Base-by-base conservation (phyloP, 2,797 vertebrate genomes). In the Emys orbicularis region DNA sequence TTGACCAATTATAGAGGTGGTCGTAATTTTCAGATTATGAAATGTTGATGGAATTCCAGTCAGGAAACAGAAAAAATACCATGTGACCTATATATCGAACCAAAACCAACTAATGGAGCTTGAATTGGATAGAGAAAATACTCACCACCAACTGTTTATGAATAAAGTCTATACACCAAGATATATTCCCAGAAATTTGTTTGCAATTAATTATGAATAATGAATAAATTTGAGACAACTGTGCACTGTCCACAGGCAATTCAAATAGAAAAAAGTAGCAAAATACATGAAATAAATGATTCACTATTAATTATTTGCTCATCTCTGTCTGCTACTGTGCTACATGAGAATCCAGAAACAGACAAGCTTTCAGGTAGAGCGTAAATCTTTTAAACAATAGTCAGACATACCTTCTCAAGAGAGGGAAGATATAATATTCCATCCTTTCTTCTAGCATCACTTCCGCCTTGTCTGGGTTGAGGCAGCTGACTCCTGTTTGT, bases 341-440 rank as follows among this genome's bases (percentile, higher is more conserved):
- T 79, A 81, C 74, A 84, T 83, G 76, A 85, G 29, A 50, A 83
- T 80, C 19, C 90, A 83, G 81, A 72, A 84, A 57, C 49, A 93
- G 61, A 77, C 54, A 8, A 74, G 31, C 47, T 74, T 95, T 0
- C 0, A 52, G 27, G 79, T 83, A 88, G 87, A 37, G 5, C 54
- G 19, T 50, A 88, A 97, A 94, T 87, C 77, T 83, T 61, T 29
- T 83, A 74, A 41, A 47, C 27, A 93, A 61, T 27, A 83, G 93
- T 47, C 84, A 92, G 72, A 54, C 3, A 27, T 8, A 41, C 11
- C 44, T 76, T 89, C 57, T 15, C 76, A 61, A 76, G 1, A 5
- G 50, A 85, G 34, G 53, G 54, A 56, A 89, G 27, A 4, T n/a
- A 37, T 23, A 92, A 85, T 79, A 72, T 50, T 57, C 56, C 3